Percentiles rank a stretch among this genome's conserved stretches.
Conservation (phyloP, 2,888 invertebrate genomes). For the Polyommatus iphigenia region DNA sequence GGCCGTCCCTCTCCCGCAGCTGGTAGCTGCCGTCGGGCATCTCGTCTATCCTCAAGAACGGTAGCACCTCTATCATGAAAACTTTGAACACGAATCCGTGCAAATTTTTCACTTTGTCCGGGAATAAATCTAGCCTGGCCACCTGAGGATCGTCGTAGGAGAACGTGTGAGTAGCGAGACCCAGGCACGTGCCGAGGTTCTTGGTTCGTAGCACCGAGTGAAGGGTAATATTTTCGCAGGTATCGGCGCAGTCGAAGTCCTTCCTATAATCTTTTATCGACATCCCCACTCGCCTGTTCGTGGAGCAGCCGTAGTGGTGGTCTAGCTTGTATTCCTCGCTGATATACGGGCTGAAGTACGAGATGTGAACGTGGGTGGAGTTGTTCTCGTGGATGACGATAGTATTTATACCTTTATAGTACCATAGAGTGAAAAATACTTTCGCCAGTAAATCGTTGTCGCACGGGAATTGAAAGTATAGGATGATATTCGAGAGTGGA, state of each 20-base stretch:
- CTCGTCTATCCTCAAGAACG: slow-evolving; percentile 53
- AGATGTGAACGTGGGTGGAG: slow-evolving; percentile 45
- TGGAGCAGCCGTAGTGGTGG: slow-evolving; percentile 58
- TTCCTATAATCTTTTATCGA: slow-evolving; percentile 51
- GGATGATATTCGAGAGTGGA: slow-evolving; percentile 55
- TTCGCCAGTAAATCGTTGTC: slow-evolving; percentile 48
- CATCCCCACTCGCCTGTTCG: slow-evolving; percentile 52
- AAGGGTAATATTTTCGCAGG: slow-evolving; percentile 57
- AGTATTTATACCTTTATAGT: slow-evolving; percentile 55
- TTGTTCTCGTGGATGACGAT: slow-evolving; percentile 56
- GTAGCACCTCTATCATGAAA: slow-evolving; percentile 51
- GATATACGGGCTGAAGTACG: slow-evolving; percentile 56
- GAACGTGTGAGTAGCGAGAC: slow-evolving; percentile 49
- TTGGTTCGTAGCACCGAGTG: slow-evolving; percentile 51
- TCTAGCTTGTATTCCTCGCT: slow-evolving; percentile 49
- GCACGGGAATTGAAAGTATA: slow-evolving; percentile 52
- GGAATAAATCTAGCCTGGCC: slow-evolving; percentile 49
- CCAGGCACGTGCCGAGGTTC: slow-evolving; percentile 63
- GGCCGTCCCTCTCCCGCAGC: slow-evolving; percentile 59
- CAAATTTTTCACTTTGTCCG: slow-evolving; percentile 58
- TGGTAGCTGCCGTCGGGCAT: slow-evolving; percentile 51
- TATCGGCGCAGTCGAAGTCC: slow-evolving; percentile 55
- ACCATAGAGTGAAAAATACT: slow-evolving; percentile 63
- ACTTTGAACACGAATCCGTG: slow-evolving; percentile 56
- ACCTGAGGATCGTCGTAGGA: slow-evolving; percentile 41